Base-by-base conservation (phyloP, 2,113 vertebrate genomes). In the Hemibates koningsi region DNA sequence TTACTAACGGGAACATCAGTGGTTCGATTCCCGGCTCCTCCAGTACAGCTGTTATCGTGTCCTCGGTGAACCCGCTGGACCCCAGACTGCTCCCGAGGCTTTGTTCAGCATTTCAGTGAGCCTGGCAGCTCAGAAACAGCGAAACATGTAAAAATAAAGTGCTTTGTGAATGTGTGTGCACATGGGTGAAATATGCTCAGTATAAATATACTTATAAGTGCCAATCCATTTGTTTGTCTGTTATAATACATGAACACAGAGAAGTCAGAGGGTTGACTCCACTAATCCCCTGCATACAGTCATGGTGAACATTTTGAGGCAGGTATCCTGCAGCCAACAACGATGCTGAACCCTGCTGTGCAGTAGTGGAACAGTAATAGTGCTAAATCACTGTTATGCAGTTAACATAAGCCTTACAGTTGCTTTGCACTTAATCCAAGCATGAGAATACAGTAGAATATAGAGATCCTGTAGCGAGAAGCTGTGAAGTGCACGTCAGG, bases 311-410 rank as follows among this genome's bases (percentile, higher is more conserved):
- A 73, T 3, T 11, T 71, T 68, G 36, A 36, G 0, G 34, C 34
- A 21, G 63, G 66, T 1, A 0, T 45, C 57, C 61, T 53, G 84
- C 73, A 78, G 54, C n/a, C 48, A 0, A 0, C 84, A 89, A 79
- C 76, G 41, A 82, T 54, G 59, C 90, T 91, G 19, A 85, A 83
- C 43, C 87, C 88, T 93, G 89, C 92, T 91, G 92, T 21, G 53
- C 87, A 82, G 24, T 89, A 84, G 88, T 90, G 80, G 3, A 91
- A 11, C 85, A 83, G 86, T 73, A 83, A 32, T 63, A 82, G 63
- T 52, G 89, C 85, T 87, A 57, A 29, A 24, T 34, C 14, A n/a
- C 71, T 29, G 3, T 16, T 10, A 3, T 50, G 17, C 68, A 66
- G 19, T 56, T 27, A 54, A 53, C 52, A 59, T 10, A 3, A 53